phyloP scores from a whole-genome alignment of 2,888 invertebrate species.

The Galeopsomyia nigrocyanea region DNA sequence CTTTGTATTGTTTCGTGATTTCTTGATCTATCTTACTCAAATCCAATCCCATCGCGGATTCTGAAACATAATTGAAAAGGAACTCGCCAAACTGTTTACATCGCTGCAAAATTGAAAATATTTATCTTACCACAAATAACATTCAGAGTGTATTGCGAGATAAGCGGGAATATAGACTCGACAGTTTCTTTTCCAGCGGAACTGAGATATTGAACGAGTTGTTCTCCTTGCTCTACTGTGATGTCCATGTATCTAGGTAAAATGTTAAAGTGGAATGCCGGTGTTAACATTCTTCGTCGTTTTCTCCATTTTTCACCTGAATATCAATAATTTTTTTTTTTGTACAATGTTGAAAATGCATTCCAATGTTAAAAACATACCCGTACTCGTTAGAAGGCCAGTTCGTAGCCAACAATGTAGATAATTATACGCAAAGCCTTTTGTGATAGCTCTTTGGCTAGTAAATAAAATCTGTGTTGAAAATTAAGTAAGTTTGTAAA shows the following conservation, averaged over 20 bases:
- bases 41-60: constrained; percentile 22
- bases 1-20: neutral
- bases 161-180: neutral
- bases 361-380: neutral
- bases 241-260: constrained; percentile 19
- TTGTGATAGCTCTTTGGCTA: neutral
- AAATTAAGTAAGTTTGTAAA: no score
- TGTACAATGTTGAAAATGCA: no score
- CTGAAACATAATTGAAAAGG: neutral
- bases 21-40: constrained; percentile 9
- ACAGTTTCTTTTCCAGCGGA: neutral
- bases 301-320: constrained; percentile 21
- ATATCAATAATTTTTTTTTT: neutral
- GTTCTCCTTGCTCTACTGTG: neutral
- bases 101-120: no score
- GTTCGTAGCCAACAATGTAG: constrained; percentile 14
- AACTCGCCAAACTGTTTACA: neutral
- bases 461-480: neutral
- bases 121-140: constrained; percentile 19
- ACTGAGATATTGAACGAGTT: neutral
- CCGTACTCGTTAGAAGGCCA: constrained; percentile 20
- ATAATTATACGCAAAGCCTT: constrained; percentile 12
- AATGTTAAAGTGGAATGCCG: constrained; percentile 27
- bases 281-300: constrained; percentile 21
- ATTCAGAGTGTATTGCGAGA: constrained; percentile 11